A percentile compares a stretch with the other conserved stretches of the same genome.
These are phyloP conservation scores for Agrochola macilenta DNA, from an alignment of 2,888 invertebrate species.

Conservation along the genomic window DNA sequence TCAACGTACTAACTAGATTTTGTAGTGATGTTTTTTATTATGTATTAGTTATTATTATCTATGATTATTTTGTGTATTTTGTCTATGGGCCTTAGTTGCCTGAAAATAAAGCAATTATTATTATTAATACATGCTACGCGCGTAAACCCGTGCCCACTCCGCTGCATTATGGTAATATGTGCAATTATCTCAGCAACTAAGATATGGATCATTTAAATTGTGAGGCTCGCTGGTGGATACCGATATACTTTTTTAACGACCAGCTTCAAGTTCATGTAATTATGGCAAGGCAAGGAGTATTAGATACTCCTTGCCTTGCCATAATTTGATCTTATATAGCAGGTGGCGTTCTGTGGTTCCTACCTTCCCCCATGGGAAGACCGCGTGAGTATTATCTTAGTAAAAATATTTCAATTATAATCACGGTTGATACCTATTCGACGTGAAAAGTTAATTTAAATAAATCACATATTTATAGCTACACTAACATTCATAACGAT, in stretches of 20 bases:
- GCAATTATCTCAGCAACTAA: constrained; percentile 42
- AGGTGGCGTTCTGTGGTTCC: no score
- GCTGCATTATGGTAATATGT: constrained; percentile 62
- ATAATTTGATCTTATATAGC: no score
- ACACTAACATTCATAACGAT: background rate
- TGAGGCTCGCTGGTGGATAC: constrained; percentile 25
- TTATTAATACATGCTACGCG: constrained; percentile 57
- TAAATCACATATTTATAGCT: background rate
- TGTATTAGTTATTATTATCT: no score
- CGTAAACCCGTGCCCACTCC: constrained; percentile 37
- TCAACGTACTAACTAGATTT: no score
- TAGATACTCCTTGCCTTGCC: no score
- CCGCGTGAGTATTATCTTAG: no score
- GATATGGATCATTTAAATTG: constrained; percentile 52
- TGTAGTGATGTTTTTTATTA: no score
- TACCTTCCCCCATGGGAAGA: no score
- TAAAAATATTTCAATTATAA: background rate
- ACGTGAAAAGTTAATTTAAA: background rate
- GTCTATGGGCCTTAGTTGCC: no score
- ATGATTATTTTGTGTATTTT: no score
- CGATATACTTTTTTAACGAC: constrained; percentile 70
- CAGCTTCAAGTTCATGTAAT: constrained; percentile 77
- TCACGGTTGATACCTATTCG: no score
- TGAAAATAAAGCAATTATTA: no score
- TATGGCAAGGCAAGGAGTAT: constrained; percentile 70